A percentile compares a stretch with the other conserved stretches of the same genome.
Evolutionary conservation across 1,140 invertebrate species (phyloP).

Genomic region (Drosophila erecta): DNA sequence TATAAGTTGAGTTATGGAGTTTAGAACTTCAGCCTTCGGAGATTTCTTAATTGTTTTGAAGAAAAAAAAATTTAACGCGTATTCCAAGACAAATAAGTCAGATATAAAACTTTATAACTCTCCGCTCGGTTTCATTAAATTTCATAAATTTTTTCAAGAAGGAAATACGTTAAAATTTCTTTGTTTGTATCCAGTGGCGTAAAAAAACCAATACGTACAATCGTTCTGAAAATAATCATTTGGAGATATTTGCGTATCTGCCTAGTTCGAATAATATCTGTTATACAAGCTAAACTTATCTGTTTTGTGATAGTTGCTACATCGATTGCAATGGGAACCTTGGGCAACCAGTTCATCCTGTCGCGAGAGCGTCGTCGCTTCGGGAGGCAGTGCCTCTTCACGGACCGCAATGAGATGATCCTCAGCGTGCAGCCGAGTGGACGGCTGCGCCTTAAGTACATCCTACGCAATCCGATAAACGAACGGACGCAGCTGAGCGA

Average conservation of each 20-base stretch:
- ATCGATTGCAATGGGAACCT: conserved; percentile 12
- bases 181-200: background rate
- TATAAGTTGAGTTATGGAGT: no score
- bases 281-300: background rate
- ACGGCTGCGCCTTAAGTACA: conserved; percentile 87
- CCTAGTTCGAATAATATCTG: no score
- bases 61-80: no score
- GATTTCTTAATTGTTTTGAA: no score
- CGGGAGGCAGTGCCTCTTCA: conserved; percentile 90
- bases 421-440: conserved; percentile 88
- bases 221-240: background rate
- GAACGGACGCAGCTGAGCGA: conserved; percentile 87
- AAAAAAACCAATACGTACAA: no score
- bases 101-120: background rate
- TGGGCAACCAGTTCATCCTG: conserved; percentile 51
- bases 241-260: background rate
- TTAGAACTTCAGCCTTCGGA: no score
- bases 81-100: background rate
- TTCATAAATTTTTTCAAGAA: background rate
- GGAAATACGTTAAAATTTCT: background rate
- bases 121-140: no score
- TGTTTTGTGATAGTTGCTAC: background rate
- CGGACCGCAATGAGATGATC: conserved; percentile 89
- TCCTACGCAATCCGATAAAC: conserved; percentile 89
- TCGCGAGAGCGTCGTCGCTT: conserved; percentile 89